These are phyloP conservation scores for Nesometra sesokonis DNA, from an alignment of 35 echinoderm and acorn worm species.

Conservation along the genomic window DNA sequence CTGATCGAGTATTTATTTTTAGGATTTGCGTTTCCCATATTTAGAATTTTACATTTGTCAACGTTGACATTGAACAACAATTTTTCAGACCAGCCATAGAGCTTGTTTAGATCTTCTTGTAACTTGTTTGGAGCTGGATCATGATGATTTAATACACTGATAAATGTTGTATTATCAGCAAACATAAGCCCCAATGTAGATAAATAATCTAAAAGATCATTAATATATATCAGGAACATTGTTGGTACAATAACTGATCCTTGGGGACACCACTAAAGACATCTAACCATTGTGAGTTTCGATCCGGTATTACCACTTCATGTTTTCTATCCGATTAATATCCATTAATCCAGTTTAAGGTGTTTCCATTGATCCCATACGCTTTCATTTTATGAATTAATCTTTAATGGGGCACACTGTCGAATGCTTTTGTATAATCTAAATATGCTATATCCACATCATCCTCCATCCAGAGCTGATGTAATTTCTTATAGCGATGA, in stretches of 20 bases:
- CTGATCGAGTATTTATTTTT: too few relatives aligned
- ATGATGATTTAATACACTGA: neutral
- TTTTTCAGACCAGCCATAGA: constrained; percentile 7
- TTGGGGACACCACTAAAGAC: too few relatives aligned
- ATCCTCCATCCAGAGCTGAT: too few relatives aligned
- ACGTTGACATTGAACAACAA: constrained; percentile 17
- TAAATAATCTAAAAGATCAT: too few relatives aligned
- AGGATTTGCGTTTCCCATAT: constrained; percentile 2
- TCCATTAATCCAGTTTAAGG: constrained; percentile 2
- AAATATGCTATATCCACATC: too few relatives aligned
- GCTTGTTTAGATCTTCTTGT: too few relatives aligned
- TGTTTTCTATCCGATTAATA: constrained; percentile 11
- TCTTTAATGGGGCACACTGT: constrained; percentile 19
- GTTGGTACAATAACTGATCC: too few relatives aligned
- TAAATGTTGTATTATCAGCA: constrained; percentile 29
- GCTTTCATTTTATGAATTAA: neutral
- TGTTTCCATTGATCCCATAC: neutral
- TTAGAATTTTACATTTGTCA: constrained; percentile 18
- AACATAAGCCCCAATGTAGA: too few relatives aligned
- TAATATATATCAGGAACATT: too few relatives aligned
- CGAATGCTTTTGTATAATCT: constrained; percentile 18
- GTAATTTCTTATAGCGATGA: too few relatives aligned
- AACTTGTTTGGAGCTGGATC: neutral
- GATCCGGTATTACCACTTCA: neutral
- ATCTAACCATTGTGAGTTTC: too few relatives aligned